Conservation (phyloP, 2,113 vertebrate species). For the Psilopsiagon aurifrons region DNA sequence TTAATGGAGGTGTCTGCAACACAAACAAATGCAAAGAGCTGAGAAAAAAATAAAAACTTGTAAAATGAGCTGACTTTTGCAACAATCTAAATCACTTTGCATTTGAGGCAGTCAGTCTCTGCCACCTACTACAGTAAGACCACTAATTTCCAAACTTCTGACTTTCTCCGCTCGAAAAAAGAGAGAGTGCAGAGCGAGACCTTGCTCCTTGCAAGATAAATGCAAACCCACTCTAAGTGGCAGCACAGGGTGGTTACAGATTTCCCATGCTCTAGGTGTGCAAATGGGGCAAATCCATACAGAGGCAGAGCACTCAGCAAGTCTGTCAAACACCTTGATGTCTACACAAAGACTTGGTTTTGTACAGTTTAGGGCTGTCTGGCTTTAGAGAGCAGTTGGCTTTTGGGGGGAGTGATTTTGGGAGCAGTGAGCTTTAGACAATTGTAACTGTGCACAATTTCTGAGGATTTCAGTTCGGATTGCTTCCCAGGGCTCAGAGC, state of each 20-base stretch:
- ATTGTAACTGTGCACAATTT: not conserved
- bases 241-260: not conserved
- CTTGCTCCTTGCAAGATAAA: not conserved
- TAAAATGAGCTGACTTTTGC: conserved; percentile 1
- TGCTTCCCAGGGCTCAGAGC: not conserved
- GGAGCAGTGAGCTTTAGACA: not conserved
- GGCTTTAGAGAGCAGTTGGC: not conserved
- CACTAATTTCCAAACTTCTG: not conserved
- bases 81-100: not conserved
- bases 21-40: not conserved
- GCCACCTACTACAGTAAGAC: not conserved
- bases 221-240: not conserved
- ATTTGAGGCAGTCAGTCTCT: not conserved
- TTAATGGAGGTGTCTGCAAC: not conserved
- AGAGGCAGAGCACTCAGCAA: not conserved
- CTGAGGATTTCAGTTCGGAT: not conserved
- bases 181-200: not conserved
- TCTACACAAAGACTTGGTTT: not conserved
- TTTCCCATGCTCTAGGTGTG: not conserved
- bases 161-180: not conserved
- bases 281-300: not conserved
- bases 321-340: not conserved
- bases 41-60: not conserved
- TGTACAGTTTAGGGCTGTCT: not conserved
- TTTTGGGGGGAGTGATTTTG: not conserved